Conservation (phyloP, 2,797 vertebrate genomes). For the Etheostoma perlongum region DNA sequence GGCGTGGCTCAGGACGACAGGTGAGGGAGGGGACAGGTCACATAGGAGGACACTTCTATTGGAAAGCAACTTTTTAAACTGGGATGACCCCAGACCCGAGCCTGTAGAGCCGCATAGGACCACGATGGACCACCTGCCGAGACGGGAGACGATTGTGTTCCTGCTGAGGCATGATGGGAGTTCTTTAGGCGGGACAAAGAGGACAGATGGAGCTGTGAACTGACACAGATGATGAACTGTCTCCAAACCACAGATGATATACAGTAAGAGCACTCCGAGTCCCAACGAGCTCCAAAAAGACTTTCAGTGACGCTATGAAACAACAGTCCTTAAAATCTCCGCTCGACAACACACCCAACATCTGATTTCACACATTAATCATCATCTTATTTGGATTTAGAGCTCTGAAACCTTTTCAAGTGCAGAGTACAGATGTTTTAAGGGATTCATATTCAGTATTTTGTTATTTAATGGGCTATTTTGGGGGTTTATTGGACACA, state of each 20-base stretch:
- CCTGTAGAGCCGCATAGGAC: conserved; percentile 1
- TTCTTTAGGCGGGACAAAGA: conserved; percentile 6
- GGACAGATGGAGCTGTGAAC: neutral
- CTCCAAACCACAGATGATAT: neutral
- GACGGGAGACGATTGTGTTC: neutral
- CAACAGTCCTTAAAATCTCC: conserved; percentile 15
- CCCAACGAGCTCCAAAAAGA: neutral
- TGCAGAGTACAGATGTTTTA: neutral
- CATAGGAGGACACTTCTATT: neutral
- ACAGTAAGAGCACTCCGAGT: neutral
- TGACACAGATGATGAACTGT: conserved; percentile 8
- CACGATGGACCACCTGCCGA: neutral
- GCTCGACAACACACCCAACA: too few species aligned
- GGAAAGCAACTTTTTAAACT: neutral
- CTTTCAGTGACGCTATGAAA: conserved; percentile 23
- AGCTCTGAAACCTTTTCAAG: neutral
- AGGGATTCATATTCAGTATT: neutral
- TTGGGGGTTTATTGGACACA: neutral
- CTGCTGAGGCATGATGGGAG: conserved; percentile 45
- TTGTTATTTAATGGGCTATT: neutral
- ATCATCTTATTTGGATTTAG: neutral
- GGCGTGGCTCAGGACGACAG: conserved; percentile 81
- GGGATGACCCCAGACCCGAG: neutral
- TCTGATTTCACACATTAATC: too few species aligned
- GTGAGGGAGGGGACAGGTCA: conserved; percentile 68